Conservation (phyloP, 2,888 invertebrate species). For the Metallyticus violacea region DNA sequence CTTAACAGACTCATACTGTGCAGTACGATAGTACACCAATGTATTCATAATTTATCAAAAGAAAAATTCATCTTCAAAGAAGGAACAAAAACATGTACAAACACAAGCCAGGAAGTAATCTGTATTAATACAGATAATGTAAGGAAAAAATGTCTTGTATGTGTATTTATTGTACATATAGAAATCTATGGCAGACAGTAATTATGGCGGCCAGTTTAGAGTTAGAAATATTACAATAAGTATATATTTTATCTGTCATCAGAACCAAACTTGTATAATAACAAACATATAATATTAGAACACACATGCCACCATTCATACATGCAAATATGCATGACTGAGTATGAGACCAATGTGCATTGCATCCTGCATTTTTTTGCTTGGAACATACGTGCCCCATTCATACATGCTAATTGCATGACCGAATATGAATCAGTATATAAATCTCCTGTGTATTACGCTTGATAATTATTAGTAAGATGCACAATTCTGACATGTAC, state of each 20-base stretch:
- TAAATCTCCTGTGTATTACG: slow-evolving; percentile 29
- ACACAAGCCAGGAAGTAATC: slow-evolving; percentile 12
- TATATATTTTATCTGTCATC: slow-evolving; percentile 33
- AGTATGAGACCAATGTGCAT: slow-evolving; percentile 22
- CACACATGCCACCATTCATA: slow-evolving; percentile 25
- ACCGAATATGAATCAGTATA: slow-evolving; percentile 25
- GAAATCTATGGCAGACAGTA: slow-evolving; percentile 32
- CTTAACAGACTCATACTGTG: neutral
- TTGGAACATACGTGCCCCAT: slow-evolving; percentile 20
- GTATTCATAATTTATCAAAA: neutral
- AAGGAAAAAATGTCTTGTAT: slow-evolving; percentile 21
- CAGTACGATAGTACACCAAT: neutral
- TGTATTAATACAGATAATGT: slow-evolving; percentile 11
- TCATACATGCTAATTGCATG: slow-evolving; percentile 29
- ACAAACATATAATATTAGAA: neutral
- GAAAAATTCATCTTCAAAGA: neutral
- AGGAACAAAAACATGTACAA: slow-evolving; percentile 2
- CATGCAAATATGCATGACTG: slow-evolving; percentile 29
- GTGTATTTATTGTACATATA: slow-evolving; percentile 34
- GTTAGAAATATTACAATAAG: slow-evolving; percentile 29
- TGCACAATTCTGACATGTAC: slow-evolving; percentile 25
- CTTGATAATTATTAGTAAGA: slow-evolving; percentile 29
- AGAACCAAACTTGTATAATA: slow-evolving; percentile 31
- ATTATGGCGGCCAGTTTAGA: slow-evolving; percentile 32
- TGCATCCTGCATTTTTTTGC: slow-evolving; percentile 13